phyloP scores from a whole-genome alignment of 2,113 vertebrate species.

The Aleadryas rufinucha region DNA sequence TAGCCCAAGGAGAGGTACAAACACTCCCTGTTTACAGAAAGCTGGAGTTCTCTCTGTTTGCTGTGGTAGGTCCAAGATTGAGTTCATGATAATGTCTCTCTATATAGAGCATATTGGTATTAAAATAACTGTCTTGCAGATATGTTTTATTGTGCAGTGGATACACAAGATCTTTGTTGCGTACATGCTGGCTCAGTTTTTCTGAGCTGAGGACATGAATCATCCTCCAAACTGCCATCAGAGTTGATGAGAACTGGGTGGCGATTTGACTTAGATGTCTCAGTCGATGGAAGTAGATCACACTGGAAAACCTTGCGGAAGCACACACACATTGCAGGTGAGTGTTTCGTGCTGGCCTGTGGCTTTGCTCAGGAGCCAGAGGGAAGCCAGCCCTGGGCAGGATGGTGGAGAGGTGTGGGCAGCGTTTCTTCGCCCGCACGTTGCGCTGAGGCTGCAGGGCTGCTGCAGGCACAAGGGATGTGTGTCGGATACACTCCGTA shows the following conservation, averaged over 20 bases:
- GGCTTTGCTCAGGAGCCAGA: background rate
- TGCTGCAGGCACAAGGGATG: background rate
- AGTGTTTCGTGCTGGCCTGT: accelerated
- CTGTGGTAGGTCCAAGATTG: background rate
- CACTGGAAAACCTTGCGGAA: background rate
- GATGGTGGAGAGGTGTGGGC: background rate
- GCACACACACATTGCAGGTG: accelerated
- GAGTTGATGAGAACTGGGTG: background rate
- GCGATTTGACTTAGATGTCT: background rate
- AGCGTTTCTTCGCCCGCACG: accelerated
- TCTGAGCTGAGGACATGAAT: constrained; percentile 7
- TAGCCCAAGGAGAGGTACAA: background rate
- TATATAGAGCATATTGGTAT: background rate
- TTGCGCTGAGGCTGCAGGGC: accelerated
- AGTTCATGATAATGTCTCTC: background rate
- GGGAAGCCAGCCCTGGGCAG: background rate
- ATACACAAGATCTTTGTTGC: background rate
- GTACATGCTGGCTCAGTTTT: constrained; percentile 15
- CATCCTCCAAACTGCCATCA: background rate
- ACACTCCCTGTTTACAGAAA: background rate
- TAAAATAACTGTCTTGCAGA: constrained; percentile 21
- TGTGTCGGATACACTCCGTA: background rate
- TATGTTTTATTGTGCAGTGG: background rate
- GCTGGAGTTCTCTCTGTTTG: background rate
- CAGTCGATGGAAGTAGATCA: background rate